Evolutionary conservation across 2,888 invertebrate species (phyloP), one percentile per base, ranked within the genome.

Genomic region (Chrysolina oricalcia): DNA sequence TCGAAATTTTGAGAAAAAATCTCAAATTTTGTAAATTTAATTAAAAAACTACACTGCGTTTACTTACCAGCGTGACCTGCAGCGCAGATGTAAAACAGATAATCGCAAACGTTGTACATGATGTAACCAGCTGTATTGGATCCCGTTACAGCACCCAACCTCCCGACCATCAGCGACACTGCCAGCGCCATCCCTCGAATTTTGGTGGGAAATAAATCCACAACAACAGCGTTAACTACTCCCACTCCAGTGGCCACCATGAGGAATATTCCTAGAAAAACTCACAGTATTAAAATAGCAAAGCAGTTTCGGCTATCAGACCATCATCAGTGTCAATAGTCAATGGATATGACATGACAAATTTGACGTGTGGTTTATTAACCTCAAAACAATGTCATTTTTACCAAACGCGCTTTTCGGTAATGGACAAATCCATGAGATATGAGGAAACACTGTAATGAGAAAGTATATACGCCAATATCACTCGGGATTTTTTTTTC

Each of bases 161-260:
- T 87, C 13, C 91, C 91, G 83, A 90, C 88, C 90, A 90, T 90
- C 6, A 91, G 82, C 0, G 90, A 90, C 72, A 91, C 89, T 46
- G 90, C 90, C 65, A 91, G 83, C 17, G 90, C 91, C 90, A 90
- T 91, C n/a, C 89, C 91, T 80, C 91, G 87, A 70, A 83, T 85
- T 78, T 87, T 86, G 5, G 89, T 89, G 2, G 89, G 89, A 77
- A 87, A 89, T 64, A 89, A 81, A 78, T 89, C 89, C 8, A 89
- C 88, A 13, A 87, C 85, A 40, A 89, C 83, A 2, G 88, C 87
- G 76, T 87, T 89, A n/a, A 88, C 86, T 48, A 85, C 80, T 4
- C 88, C 87, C 64, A 89, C 84, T 35, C 85, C 82, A 2, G 87
- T 84, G 5, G 86, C 86, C 17, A 84, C 85, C 76, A 87, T 78